Base-by-base conservation (phyloP, 2,888 invertebrate genomes). In the Oxycera nigricornis region DNA sequence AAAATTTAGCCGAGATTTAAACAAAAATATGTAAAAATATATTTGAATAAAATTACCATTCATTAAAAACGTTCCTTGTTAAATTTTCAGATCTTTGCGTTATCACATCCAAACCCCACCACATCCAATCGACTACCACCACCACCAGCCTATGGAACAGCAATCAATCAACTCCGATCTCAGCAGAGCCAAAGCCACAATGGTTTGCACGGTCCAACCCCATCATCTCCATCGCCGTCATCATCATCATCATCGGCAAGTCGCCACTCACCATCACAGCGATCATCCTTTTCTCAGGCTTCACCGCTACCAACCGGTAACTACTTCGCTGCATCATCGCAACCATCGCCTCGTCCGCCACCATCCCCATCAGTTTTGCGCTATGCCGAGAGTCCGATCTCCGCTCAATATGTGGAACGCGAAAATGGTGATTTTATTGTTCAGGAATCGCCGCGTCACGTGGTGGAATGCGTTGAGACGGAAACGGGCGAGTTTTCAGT, bases 81-180 rank as follows among this genome's bases (percentile, higher is more conserved):
- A n/a, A n/a, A n/a, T n/a, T n/a, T 85, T 83, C 74, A 80, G 82
- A 52, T 83, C 80, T 79, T 74, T 20, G 68, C 61, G 28, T 1
- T 72, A 11, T 26, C 65, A 59, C 82, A 82, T 31, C 73, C 28
- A 39, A 59, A 73, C n/a, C 46, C 26, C 11, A 46, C 28, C 0
- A 61, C 39, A 46, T n/a, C 52, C 3, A 52, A 57, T 9, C 1
- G 22, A 76, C 80, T 83, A 72, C 85, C 83, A 76, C 85, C 84
- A 77, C 84, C 84, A 76, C 85, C 85, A 73, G 83, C 85, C 73
- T 85, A 85, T 79, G 84, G 84, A 78, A 80, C 84, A 75, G 85
- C 84, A 80, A 84, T 85, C 79, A 84, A 83, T 82, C 84, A 85
- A 82, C 82, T 85, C 79, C 80, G 84, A 84, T 85, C 84, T 84